A percentile compares a stretch with the other conserved stretches of the same genome.
Evolutionary conservation across 2,888 invertebrate genomes (phyloP).

Genomic region (Anarsia innoxiella): DNA sequence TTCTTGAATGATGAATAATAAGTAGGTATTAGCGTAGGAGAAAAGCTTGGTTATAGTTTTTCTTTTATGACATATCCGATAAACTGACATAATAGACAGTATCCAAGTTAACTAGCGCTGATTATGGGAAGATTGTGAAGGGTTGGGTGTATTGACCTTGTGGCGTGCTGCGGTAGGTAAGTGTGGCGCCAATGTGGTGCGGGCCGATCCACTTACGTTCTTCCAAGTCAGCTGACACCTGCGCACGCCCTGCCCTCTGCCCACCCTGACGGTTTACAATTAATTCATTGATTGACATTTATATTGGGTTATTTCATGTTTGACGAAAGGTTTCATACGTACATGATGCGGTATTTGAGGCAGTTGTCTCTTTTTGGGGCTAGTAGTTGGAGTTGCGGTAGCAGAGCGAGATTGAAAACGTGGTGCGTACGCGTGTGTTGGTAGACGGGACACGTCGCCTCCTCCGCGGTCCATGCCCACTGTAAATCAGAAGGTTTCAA

Average conservation of each 20-base stretch:
- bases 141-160: constrained; percentile 77
- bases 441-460: constrained; percentile 51
- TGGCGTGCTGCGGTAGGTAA: constrained; percentile 86
- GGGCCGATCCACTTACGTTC: constrained; percentile 80
- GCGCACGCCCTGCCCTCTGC: constrained; percentile 80
- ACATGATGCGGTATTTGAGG: constrained; percentile 90
- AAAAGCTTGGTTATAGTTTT: no score
- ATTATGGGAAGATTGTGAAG: no score
- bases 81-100: no score
- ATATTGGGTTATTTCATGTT: neutral
- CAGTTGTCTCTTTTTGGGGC: constrained; percentile 96
- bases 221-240: constrained; percentile 84
- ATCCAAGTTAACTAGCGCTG: no score
- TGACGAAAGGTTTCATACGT: constrained; percentile 1
- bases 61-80: no score
- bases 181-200: constrained; percentile 87
- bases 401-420: constrained; percentile 90
- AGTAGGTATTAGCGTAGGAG: no score
- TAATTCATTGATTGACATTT: constrained; percentile 1
- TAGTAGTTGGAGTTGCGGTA: constrained; percentile 94
- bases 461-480: constrained; percentile 46
- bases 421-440: constrained; percentile 76
- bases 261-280: constrained; percentile 53
- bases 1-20: no score
- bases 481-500: constrained; percentile 28